Evolutionary conservation across 2,888 invertebrate species (phyloP), one percentile per base, ranked within the genome.

Genomic region (Hetaerina titia): DNA sequence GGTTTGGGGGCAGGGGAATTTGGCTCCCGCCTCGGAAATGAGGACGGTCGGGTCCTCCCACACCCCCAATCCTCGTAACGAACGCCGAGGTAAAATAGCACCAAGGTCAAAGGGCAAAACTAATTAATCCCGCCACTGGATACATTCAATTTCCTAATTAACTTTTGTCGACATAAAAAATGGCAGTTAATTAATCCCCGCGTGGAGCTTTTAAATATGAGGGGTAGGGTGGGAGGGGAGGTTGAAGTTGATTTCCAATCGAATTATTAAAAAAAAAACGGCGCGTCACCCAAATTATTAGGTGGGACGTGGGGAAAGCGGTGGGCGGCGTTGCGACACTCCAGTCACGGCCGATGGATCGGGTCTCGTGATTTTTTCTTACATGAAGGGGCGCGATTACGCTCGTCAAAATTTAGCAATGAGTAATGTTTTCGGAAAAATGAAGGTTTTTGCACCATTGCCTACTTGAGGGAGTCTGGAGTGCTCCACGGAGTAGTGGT

Each of bases 91-190:
- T 13, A 31, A 81, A 81, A 31, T 81, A 13, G 81, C 81, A 25
- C 81, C 81, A 81, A 81, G 81, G 81, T 81, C 81, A 81, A 81
- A 81, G 31, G 81, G 81, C 81, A 81, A 81, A 81, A 81, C 31
- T 81, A 81, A 81, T 81, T 81, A 81, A 81, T 81, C 81, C 81
- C 5, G 31, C 81, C 81, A 81, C 81, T 31, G 81, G 81, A 81
- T 81, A 31, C 81, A 81, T 81, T 81, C 81, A 81, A 81, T 81
- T 81, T 81, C 81, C 81, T 81, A 81, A 81, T 81, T 81, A 81
- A 81, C 81, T 22, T 81, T 22, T 45, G 45, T 45, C 81, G 31
- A 31, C 31, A 17, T 17, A 22, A 31, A 81, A 31, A 31, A 9
- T 81, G 81, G 81, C 25, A 81, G 81, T 81, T 81, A 31, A 81